Percentiles rank a stretch among this genome's conserved stretches.
Conservation (phyloP, 2,888 invertebrate species). For the Drosophila phalerata region DNA sequence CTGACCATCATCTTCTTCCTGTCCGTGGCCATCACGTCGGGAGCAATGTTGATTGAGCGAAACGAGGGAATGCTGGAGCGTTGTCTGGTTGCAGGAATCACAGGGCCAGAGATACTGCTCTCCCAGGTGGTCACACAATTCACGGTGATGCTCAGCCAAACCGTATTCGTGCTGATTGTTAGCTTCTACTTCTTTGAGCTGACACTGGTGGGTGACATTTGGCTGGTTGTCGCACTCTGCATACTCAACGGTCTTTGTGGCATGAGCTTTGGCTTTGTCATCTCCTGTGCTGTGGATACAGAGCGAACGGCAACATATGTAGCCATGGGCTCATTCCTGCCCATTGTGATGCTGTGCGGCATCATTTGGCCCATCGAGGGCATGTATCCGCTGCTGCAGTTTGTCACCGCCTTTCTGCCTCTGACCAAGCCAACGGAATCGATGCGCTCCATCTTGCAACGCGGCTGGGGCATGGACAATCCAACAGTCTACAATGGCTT, state of each 20-base stretch:
- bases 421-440: constrained; percentile 95
- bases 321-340: constrained; percentile 94
- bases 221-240: constrained; percentile 91
- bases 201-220: constrained; percentile 91
- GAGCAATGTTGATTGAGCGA: constrained; percentile 94
- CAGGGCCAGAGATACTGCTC: constrained; percentile 92
- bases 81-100: constrained; percentile 93
- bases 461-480: constrained; percentile 92
- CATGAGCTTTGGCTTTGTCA: constrained; percentile 96
- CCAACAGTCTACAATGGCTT: constrained; percentile 93
- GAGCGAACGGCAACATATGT: constrained; percentile 94
- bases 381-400: constrained; percentile 92
- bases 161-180: constrained; percentile 91
- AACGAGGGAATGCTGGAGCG: constrained; percentile 96
- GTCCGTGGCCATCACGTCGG: constrained; percentile 96
- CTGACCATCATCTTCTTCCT: constrained; percentile 96
- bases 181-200: constrained; percentile 92
- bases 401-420: constrained; percentile 91
- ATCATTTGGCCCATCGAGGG: constrained; percentile 98
- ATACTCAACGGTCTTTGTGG: constrained; percentile 95
- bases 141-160: constrained; percentile 94
- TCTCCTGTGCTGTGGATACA: constrained; percentile 92
- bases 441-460: constrained; percentile 92
- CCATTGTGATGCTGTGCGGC: constrained; percentile 94
- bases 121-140: constrained; percentile 96